These are phyloP conservation scores for Paedocypris micromegethes DNA, from an alignment of 2,797 vertebrate species.

Conservation along the genomic window DNA sequence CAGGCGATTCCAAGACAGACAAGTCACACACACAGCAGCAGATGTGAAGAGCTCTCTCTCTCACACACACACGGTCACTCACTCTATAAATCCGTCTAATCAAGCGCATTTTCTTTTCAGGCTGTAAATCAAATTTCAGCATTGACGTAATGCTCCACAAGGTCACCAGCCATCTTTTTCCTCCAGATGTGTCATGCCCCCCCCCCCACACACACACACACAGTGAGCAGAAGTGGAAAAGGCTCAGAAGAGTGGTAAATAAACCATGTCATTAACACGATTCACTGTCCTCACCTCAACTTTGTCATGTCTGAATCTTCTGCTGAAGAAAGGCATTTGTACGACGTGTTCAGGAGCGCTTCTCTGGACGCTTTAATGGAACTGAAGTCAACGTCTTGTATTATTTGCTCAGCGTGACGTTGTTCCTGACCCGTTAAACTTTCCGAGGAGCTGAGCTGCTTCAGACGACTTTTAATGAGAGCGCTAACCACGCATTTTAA, in stretches of 20 bases:
- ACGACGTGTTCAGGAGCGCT: too few species aligned
- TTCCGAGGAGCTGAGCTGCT: too few species aligned
- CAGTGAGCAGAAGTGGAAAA: conserved; percentile 8
- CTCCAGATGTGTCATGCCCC: conserved; percentile 32
- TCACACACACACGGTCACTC: not conserved
- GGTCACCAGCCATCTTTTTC: conserved; percentile 48
- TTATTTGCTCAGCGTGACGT: too few species aligned
- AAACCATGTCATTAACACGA: conserved; percentile 43
- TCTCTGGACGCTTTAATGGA: too few species aligned
- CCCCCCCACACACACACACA: conserved; percentile 13
- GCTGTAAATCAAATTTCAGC: conserved; percentile 34
- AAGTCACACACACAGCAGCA: conserved; percentile 27
- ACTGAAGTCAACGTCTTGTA: too few species aligned
- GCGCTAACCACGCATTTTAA: too few species aligned
- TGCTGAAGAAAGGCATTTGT: too few species aligned
- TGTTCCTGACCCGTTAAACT: too few species aligned
- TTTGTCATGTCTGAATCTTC: not conserved
- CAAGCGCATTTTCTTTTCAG: not conserved
- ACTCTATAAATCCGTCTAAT: not conserved
- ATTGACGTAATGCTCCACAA: conserved; percentile 24
- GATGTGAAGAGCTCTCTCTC: not conserved
- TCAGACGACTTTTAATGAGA: too few species aligned
- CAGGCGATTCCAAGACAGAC: conserved; percentile 15
- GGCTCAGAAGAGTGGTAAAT: conserved; percentile 27
- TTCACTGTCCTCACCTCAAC: conserved; percentile 23